Percentiles rank a stretch among this genome's conserved stretches.
phyloP scores from a whole-genome alignment of 1,140 invertebrate genomes.

The Heliconius himera region DNA sequence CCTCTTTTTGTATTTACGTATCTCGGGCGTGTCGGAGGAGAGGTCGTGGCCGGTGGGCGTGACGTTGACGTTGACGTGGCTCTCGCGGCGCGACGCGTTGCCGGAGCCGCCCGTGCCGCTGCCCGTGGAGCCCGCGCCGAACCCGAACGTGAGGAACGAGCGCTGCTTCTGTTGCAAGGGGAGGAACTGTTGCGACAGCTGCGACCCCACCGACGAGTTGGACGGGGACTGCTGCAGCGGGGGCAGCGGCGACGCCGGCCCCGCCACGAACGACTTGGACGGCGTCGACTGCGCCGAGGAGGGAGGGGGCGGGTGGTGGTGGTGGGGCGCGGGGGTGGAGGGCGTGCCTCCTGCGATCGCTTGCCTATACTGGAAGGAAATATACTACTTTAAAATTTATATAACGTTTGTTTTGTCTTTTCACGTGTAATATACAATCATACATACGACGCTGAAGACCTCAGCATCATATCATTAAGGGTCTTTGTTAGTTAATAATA shows the following conservation, averaged over 20 bases:
- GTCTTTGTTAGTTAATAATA: constrained; percentile 35
- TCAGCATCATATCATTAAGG: neutral
- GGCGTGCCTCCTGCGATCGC: constrained; percentile 69
- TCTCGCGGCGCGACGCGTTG: constrained; percentile 90
- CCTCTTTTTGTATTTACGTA: constrained; percentile 98
- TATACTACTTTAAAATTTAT: neutral
- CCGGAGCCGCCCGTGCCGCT: constrained; percentile 79
- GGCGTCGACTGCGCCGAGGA: constrained; percentile 83
- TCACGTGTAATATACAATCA: too few species aligned
- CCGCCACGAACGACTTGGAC: constrained; percentile 82
- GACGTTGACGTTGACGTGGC: constrained; percentile 98
- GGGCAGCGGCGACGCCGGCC: constrained; percentile 60
- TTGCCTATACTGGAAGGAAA: constrained; percentile 71
- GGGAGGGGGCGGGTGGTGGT: constrained; percentile 64
- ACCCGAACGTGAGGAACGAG: constrained; percentile 98
- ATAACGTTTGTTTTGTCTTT: neutral
- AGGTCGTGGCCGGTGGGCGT: constrained; percentile 95
- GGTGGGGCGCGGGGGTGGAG: constrained; percentile 59
- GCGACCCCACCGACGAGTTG: constrained; percentile 81
- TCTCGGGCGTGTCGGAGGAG: constrained; percentile 98
- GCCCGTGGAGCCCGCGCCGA: constrained; percentile 88
- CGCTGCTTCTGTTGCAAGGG: constrained; percentile 97
- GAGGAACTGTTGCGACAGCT: constrained; percentile 82
- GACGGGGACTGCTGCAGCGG: constrained; percentile 78
- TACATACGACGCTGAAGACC: neutral